A percentile compares a stretch with the other conserved stretches of the same genome.
These are phyloP conservation scores for Squalus acanthias DNA, from an alignment of 2,797 vertebrate species.

Conservation along the genomic window DNA sequence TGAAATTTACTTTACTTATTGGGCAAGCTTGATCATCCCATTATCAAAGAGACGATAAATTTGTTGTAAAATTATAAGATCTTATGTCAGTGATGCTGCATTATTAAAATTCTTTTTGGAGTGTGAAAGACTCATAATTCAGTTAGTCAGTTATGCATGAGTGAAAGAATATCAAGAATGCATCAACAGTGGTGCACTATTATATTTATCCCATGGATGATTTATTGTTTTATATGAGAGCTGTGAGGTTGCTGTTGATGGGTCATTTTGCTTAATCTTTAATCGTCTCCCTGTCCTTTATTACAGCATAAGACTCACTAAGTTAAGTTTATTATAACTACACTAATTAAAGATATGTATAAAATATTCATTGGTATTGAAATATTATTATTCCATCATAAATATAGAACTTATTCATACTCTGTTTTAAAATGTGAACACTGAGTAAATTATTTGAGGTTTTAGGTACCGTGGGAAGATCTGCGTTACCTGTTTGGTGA, in stretches of 20 bases:
- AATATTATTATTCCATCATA: neutral
- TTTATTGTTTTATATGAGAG: neutral
- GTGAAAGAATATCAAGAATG: neutral
- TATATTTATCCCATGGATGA: neutral
- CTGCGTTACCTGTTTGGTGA: slow-evolving; percentile 72
- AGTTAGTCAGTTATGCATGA: neutral
- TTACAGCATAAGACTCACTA: neutral
- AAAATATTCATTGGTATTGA: neutral
- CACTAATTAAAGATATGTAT: neutral
- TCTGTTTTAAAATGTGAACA: neutral
- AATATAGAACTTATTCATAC: neutral
- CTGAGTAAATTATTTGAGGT: neutral
- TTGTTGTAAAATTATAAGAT: neutral
- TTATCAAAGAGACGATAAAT: neutral
- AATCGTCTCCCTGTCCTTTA: neutral
- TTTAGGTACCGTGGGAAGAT: slow-evolving; percentile 67
- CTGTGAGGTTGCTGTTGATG: neutral
- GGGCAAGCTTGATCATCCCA: neutral
- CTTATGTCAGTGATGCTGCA: neutral
- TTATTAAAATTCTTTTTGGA: neutral
- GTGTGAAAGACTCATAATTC: neutral
- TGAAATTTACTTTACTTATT: neutral
- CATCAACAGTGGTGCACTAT: neutral
- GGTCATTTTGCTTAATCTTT: neutral
- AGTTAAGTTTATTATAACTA: neutral